phyloP scores from a whole-genome alignment of 2,888 invertebrate species.

The Strigamia maritima region DNA sequence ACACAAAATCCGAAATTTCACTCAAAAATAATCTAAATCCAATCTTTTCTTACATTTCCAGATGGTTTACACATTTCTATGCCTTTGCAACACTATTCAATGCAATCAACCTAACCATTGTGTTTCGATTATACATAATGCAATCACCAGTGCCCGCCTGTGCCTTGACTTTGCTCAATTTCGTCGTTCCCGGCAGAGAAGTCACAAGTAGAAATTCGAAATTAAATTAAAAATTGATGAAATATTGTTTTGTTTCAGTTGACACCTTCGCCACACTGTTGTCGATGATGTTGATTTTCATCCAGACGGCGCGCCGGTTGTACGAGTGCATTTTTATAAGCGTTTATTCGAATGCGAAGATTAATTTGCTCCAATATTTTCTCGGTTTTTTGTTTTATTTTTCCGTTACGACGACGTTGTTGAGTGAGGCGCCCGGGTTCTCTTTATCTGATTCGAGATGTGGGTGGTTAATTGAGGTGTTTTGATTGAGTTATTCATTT shows the following conservation, averaged over 20 bases:
- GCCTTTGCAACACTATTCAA: not conserved
- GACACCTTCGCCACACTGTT: slow-evolving; percentile 59
- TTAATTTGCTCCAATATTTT: slow-evolving; percentile 74
- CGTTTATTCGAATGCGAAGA: slow-evolving; percentile 74
- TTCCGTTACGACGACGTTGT: slow-evolving; percentile 55
- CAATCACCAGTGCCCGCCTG: not conserved
- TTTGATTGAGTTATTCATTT: not conserved
- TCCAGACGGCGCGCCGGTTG: slow-evolving; percentile 70
- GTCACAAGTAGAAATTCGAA: not conserved
- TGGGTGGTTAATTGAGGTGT: slow-evolving; percentile 37
- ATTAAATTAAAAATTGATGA: not conserved
- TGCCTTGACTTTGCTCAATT: not conserved
- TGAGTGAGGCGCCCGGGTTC: slow-evolving; percentile 49
- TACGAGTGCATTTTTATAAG: slow-evolving; percentile 78
- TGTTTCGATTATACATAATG: slow-evolving; percentile 17
- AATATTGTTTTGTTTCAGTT: slow-evolving; percentile 27
- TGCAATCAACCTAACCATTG: not conserved
- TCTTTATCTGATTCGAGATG: slow-evolving; percentile 35
- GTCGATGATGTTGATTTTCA: slow-evolving; percentile 61
- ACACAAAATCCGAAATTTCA: not conserved
- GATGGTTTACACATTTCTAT: slow-evolving; percentile 35
- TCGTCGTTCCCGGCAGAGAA: not conserved
- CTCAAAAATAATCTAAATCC: not conserved
- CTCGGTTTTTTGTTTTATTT: slow-evolving; percentile 76
- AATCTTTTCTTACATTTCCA: not conserved